These are phyloP conservation scores for Falco columbarius DNA, from an alignment of 2,797 vertebrate genomes.

Conservation along the genomic window DNA sequence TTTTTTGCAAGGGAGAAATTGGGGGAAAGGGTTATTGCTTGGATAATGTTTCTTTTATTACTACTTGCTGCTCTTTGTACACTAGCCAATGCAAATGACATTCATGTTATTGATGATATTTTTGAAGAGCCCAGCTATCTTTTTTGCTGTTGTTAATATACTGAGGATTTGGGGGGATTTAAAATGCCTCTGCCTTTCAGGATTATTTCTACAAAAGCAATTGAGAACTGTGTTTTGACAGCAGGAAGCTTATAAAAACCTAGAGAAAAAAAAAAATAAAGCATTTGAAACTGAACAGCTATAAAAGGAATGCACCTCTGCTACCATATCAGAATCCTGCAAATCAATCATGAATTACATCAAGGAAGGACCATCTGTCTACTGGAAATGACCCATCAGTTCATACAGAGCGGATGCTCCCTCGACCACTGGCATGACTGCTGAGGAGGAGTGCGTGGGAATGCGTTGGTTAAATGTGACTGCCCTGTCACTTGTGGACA, in stretches of 20 bases:
- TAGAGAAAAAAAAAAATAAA: background rate
- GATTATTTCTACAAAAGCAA: slow-evolving; percentile 70
- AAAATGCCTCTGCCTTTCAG: slow-evolving; percentile 66
- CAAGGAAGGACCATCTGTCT: slow-evolving; percentile 40
- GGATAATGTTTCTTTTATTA: slow-evolving; percentile 54
- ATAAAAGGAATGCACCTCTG: slow-evolving; percentile 30
- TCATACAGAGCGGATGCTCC: slow-evolving; percentile 26
- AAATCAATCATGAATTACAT: background rate
- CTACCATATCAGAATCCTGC: slow-evolving; percentile 52
- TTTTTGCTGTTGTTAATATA: slow-evolving; percentile 69
- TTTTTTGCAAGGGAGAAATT: slow-evolving; percentile 53
- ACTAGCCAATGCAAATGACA: slow-evolving; percentile 43
- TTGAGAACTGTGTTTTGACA: slow-evolving; percentile 60
- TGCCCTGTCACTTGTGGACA: background rate
- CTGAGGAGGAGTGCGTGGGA: background rate
- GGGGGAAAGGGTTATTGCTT: background rate
- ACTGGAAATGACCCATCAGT: slow-evolving; percentile 10
- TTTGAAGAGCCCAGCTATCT: slow-evolving; percentile 67
- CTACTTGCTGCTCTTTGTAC: slow-evolving; percentile 66
- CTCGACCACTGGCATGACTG: background rate
- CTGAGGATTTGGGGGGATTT: slow-evolving; percentile 61
- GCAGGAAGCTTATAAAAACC: slow-evolving; percentile 54
- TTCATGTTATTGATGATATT: slow-evolving; percentile 31
- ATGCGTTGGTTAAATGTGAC: background rate
- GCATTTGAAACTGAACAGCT: slow-evolving; percentile 44